These are phyloP conservation scores for Gonioctena quinquepunctata DNA, from an alignment of 1,140 invertebrate species.

Conservation along the genomic window DNA sequence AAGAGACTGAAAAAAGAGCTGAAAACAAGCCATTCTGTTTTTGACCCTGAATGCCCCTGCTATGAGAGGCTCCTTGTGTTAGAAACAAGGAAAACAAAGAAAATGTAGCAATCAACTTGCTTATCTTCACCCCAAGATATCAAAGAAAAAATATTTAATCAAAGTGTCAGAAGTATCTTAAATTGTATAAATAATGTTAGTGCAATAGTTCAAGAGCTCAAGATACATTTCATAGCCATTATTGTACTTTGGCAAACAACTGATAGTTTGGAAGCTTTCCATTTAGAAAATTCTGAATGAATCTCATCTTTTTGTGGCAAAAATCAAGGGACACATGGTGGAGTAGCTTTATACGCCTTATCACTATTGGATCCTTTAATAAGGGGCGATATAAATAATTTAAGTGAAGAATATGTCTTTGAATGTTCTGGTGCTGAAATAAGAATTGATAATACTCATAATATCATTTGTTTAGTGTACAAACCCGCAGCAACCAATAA, in stretches of 20 bases:
- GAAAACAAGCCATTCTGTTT: neutral
- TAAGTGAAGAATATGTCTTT: no score
- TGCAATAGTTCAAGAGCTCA: no score
- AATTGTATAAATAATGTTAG: no score
- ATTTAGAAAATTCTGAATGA: neutral
- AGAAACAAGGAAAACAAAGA: no score
- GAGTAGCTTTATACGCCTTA: neutral
- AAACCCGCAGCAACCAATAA: no score
- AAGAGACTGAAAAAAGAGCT: neutral
- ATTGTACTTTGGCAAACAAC: neutral
- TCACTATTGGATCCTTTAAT: neutral
- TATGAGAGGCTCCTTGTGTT: neutral
- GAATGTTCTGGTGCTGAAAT: no score
- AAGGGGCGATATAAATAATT: no score
- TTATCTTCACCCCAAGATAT: neutral
- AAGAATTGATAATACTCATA: no score
- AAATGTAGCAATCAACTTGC: neutral
- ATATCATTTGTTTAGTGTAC: neutral
- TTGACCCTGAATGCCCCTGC: neutral
- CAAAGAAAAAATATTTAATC: neutral
- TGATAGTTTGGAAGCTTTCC: neutral
- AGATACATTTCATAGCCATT: no score
- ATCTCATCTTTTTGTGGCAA: neutral
- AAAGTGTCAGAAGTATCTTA: no score
- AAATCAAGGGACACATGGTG: no score